Evolutionary conservation across 2,888 invertebrate genomes (phyloP).

Genomic region (Aradus depressus): DNA sequence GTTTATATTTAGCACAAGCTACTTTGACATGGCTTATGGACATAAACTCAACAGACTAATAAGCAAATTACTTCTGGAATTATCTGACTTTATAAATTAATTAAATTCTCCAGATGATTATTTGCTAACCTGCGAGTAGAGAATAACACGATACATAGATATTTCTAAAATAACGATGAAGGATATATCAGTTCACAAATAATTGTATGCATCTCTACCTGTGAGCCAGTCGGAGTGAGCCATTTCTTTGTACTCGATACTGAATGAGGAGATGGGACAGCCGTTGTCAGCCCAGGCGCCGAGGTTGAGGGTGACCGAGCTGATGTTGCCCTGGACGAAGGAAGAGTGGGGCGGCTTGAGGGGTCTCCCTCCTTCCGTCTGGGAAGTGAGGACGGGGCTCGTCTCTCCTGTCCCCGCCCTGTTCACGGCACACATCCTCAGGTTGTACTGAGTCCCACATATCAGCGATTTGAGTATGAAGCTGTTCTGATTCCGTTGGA

Average conservation of each 20-base stretch:
- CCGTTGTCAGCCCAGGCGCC: slow-evolving; percentile 34
- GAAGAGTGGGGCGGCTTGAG: slow-evolving; percentile 32
- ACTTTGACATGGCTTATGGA: too few species aligned
- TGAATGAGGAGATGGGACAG: slow-evolving; percentile 34
- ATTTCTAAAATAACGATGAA: too few species aligned
- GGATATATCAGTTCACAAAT: too few species aligned
- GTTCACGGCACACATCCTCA: slow-evolving; percentile 33
- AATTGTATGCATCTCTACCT: too few species aligned
- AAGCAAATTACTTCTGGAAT: too few species aligned
- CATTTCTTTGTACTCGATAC: slow-evolving; percentile 35
- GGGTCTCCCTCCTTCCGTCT: slow-evolving; percentile 35
- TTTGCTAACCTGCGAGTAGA: too few species aligned
- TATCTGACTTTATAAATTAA: too few species aligned
- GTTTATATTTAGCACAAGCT: too few species aligned
- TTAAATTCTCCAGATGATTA: too few species aligned
- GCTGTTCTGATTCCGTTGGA: slow-evolving; percentile 31
- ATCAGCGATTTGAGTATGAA: slow-evolving; percentile 32
- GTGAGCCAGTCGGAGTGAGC: slow-evolving; percentile 34
- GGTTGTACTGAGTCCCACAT: slow-evolving; percentile 34
- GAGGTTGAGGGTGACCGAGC: slow-evolving; percentile 34
- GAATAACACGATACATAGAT: too few species aligned
- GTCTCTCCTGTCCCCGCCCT: slow-evolving; percentile 34
- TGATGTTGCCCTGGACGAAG: slow-evolving; percentile 35
- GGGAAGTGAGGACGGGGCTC: slow-evolving; percentile 33
- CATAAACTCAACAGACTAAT: too few species aligned